Evolutionary conservation across 1,140 invertebrate genomes (phyloP), one percentile per base, ranked within the genome.

Genomic region (Potamilus streckersoni): DNA sequence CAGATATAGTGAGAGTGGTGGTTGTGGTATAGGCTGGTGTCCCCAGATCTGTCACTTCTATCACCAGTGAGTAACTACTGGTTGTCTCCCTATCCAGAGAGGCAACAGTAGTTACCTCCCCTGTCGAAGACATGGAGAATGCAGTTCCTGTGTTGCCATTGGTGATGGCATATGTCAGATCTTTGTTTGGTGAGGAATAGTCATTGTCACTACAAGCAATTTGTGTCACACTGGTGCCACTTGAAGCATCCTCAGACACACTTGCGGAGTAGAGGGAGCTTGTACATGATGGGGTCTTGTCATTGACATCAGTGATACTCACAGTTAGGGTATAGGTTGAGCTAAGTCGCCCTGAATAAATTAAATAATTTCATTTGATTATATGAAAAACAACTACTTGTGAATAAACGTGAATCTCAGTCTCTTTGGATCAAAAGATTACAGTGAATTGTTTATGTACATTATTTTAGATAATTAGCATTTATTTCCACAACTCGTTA

Each of bases 71-170:
- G 69, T 85, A 82, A 16, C 69, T 77, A 5, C 73, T 60, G 8
- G 69, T 74, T 2, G 78, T 73, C 67, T 85, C 84, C 55, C 81
- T 78, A 69, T 85, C 82, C 56, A 85, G 78, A 17, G 19, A 58
- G 0, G 76, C 79, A 6, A 56, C 78, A 27, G 80, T 69, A 16
- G 66, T 71, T n/a, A 82, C 69, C 56, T 72, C 63, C 23, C 75
- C 75, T 31, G 63, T 77, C 6, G 56, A 27, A 5, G 75, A 77
- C 59, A 77, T 63, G n/a, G 57, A 61, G 56, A 77, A 77, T 19
- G 68, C 69, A 11, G 70, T 71, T 55, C 75, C 75, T 72, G 56
- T 76, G 62, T 80, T 78, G 11, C 79, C 77, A 66, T 76, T 77
- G 23, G 23, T 56, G 58, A 82, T 80, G 55, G 61, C 64, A 71